Evolutionary conservation across 1,140 invertebrate genomes (phyloP).

Genomic region (Scaptomyza hsui): DNA sequence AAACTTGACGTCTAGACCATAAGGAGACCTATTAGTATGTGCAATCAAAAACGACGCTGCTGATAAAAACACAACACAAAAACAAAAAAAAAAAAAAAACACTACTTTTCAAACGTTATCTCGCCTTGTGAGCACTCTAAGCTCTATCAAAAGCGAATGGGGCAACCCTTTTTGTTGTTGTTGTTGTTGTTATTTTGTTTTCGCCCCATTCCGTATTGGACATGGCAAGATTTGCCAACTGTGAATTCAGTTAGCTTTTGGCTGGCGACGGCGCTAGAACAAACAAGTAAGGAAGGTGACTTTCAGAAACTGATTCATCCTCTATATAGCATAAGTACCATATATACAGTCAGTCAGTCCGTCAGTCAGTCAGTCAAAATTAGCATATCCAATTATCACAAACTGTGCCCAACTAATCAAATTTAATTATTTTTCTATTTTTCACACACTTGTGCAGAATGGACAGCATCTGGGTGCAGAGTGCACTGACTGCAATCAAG

Average conservation of each 20-base stretch:
- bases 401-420: constrained; percentile 29
- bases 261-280: constrained; percentile 55
- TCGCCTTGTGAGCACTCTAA: not conserved
- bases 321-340: not conserved
- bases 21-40: not conserved
- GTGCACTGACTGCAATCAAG: constrained; percentile 90
- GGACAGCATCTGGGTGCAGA: constrained; percentile 91
- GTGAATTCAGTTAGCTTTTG: constrained; percentile 67
- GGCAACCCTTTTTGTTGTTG: constrained; percentile 34
- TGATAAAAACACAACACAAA: constrained; percentile 33
- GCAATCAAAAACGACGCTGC: constrained; percentile 27
- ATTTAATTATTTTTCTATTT: constrained; percentile 23
- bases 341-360: no score
- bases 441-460: constrained; percentile 85
- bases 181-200: constrained; percentile 14
- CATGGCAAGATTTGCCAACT: constrained; percentile 57
- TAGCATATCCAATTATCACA: constrained; percentile 42
- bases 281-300: constrained; percentile 39
- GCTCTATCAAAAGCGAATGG: not conserved
- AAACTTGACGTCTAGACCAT: not conserved
- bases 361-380: no score
- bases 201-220: constrained; percentile 16
- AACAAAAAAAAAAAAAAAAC: not conserved
- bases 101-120: constrained; percentile 4
- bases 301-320: not conserved